phyloP scores from a whole-genome alignment of 1,140 invertebrate genomes.

The Anthonomus grandis region DNA sequence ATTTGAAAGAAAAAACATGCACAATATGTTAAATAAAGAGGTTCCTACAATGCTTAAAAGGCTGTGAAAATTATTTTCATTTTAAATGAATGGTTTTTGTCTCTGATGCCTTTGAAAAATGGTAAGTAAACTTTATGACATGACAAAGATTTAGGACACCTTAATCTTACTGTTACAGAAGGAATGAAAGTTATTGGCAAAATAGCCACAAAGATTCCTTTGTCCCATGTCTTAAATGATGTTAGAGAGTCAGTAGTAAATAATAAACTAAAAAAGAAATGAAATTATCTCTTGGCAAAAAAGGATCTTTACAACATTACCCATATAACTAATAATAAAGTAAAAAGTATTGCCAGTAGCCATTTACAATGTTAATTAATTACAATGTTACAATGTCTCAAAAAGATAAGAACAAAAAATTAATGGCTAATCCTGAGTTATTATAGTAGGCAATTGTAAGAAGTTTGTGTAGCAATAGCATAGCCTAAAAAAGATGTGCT shows the following conservation, averaged over 20 bases:
- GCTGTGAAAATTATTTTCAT: not conserved
- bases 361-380: no score
- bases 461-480: no score
- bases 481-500: no score
- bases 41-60: not conserved
- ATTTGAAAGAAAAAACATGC: not conserved
- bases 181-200: not conserved
- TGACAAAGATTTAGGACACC: conserved; percentile 2
- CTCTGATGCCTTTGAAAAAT: conserved; percentile 1
- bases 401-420: no score
- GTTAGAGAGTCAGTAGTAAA: not conserved
- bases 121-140: no score
- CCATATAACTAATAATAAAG: not conserved
- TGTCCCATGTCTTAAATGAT: not conserved
- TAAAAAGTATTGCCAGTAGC: no score
- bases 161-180: not conserved
- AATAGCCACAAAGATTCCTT: conserved; percentile 1
- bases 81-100: not conserved
- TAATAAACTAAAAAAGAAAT: not conserved
- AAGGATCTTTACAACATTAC: not conserved
- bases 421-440: no score
- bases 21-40: not conserved
- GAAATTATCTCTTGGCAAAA: not conserved
- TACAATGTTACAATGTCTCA: no score
- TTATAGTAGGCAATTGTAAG: no score